These are phyloP conservation scores for Drosophila melanosoma DNA, from an alignment of 2,888 invertebrate species.

Conservation along the genomic window DNA sequence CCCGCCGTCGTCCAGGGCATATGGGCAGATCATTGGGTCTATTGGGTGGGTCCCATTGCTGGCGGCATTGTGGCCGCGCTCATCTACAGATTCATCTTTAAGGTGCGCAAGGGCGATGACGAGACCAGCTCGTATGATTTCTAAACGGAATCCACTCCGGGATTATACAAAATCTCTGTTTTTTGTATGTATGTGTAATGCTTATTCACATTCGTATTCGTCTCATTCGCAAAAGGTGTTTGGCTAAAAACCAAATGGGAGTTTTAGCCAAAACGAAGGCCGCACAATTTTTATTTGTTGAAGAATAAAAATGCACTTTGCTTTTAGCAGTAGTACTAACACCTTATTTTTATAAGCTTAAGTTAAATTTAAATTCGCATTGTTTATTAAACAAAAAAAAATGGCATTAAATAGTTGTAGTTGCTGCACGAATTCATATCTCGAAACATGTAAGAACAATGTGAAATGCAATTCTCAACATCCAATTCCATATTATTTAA, in stretches of 20 bases:
- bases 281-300: slow-evolving; percentile 75
- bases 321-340: slow-evolving; percentile 59
- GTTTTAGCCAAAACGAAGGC: slow-evolving; percentile 9
- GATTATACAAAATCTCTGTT: slow-evolving; percentile 39
- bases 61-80: slow-evolving; percentile 91
- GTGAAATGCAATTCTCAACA: slow-evolving; percentile 14
- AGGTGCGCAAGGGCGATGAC: slow-evolving; percentile 89
- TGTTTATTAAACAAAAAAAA: slow-evolving; percentile 19
- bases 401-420: slow-evolving; percentile 17
- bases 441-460: slow-evolving; percentile 50
- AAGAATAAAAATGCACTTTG: slow-evolving; percentile 65
- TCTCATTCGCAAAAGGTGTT: slow-evolving; percentile 31
- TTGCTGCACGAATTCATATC: slow-evolving; percentile 35
- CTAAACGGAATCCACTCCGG: slow-evolving; percentile 81
- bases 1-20: slow-evolving; percentile 91
- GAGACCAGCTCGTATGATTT: slow-evolving; percentile 92
- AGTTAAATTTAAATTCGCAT: slow-evolving; percentile 64
- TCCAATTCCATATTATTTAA: slow-evolving; percentile 45
- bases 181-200: slow-evolving; percentile 50
- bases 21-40: slow-evolving; percentile 94
- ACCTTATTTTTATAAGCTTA: slow-evolving; percentile 62
- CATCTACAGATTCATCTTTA: slow-evolving; percentile 89
- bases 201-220: slow-evolving; percentile 38
- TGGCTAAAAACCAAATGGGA: neutral
- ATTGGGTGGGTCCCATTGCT: slow-evolving; percentile 93